phyloP scores from a whole-genome alignment of 2,797 vertebrate species.

The Gymnodraco acuticeps region DNA sequence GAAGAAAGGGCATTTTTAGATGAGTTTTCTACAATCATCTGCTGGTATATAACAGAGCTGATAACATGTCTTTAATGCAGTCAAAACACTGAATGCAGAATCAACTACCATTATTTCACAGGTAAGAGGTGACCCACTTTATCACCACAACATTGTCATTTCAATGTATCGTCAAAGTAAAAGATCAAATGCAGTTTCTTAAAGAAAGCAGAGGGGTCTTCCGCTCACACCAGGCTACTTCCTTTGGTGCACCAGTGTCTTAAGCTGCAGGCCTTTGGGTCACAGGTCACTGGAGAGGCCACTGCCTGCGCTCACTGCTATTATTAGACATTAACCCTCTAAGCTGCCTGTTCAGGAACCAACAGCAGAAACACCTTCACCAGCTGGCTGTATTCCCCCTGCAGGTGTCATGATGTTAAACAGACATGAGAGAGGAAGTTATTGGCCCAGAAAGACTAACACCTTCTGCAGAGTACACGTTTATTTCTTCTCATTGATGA shows the following conservation, averaged over 20 bases:
- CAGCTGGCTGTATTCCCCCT: background rate
- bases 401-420: conserved; percentile 20
- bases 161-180: background rate
- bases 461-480: background rate
- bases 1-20: background rate
- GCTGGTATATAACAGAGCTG: conserved; percentile 1
- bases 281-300: conserved; percentile 46
- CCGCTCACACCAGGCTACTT: conserved; percentile 9
- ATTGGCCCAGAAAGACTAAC: conserved; percentile 6
- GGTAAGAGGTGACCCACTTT: conserved; percentile 4
- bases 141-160: conserved; percentile 12
- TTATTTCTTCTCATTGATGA: background rate
- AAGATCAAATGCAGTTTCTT: conserved; percentile 15
- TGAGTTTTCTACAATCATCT: background rate
- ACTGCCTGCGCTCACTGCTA: conserved; percentile 20
- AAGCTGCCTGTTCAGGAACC: conserved; percentile 12
- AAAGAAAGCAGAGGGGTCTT: background rate
- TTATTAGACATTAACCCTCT: conserved; percentile 51
- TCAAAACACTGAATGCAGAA: conserved; percentile 2
- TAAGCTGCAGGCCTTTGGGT: conserved; percentile 46
- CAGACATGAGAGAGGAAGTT: background rate
- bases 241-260: conserved; percentile 44
- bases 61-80: background rate
- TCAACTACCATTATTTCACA: background rate
- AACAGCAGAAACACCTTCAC: conserved; percentile 8